Conservation (phyloP, 2,797 vertebrate genomes). For the Micromesistius poutassou region DNA sequence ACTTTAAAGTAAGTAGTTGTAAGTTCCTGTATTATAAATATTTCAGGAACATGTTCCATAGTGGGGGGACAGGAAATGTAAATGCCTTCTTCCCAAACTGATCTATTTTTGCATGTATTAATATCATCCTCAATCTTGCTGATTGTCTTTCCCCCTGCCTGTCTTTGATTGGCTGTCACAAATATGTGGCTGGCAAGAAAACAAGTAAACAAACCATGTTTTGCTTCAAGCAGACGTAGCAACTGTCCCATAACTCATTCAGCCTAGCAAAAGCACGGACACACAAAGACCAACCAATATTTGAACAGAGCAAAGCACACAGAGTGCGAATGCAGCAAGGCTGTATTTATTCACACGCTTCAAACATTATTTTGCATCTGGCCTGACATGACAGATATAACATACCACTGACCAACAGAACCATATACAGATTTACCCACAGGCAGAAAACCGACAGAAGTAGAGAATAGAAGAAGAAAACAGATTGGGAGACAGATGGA, state of each 20-base stretch:
- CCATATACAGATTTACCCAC: no score
- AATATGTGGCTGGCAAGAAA: background rate
- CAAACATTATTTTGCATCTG: background rate
- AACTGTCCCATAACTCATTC: background rate
- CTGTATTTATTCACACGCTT: background rate
- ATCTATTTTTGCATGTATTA: no score
- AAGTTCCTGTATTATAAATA: no score
- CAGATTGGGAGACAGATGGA: background rate
- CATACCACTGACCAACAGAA: background rate
- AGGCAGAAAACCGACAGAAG: no score
- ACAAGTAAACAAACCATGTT: background rate
- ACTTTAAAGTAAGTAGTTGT: no score
- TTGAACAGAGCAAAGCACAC: no score
- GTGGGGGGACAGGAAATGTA: no score
- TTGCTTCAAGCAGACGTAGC: background rate
- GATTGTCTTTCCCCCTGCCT: background rate
- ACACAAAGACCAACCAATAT: no score
- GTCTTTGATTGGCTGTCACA: background rate
- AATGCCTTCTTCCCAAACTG: no score
- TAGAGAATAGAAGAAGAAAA: background rate
- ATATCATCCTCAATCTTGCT: background rate
- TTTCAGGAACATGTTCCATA: no score
- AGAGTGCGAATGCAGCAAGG: background rate
- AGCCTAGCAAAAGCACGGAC: background rate
- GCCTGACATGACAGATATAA: background rate